Base-by-base conservation (phyloP, 2,797 vertebrate species). In the Caiman crocodilus region DNA sequence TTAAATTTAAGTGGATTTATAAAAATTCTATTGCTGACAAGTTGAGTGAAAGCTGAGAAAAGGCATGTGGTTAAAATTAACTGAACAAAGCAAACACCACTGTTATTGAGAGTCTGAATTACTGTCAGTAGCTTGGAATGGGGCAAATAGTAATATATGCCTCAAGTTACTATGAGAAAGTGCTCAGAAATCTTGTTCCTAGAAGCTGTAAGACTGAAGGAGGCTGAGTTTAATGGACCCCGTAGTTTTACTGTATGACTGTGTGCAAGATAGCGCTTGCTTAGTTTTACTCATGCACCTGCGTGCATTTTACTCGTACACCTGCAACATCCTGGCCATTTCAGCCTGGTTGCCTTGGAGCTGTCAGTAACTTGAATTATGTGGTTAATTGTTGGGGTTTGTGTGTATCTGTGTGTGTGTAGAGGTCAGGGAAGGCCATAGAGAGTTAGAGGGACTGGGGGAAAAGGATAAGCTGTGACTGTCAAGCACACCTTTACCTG, bases 11-110 rank as follows among this genome's bases (percentile, higher is more conserved):
- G 69, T 85, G 56, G 28, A 57, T 89, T 94, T 81, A 57, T 75
- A 84, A 61, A 61, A 74, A 63, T 83, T 94, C 23, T 56, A 88
- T 56, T 73, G 84, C 77, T 95, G 92, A 89, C 77, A 96, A 85
- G 85, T 64, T 74, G 83, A 85, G 65, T 76, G 82, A 90, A 90
- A 90, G 74, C 84, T 90, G 84, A 96, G 17, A 64, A 90, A 88
- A 92, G 75, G 16, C 30, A 88, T 2, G 11, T 93, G 83, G 84
- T 83, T 76, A 83, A 95, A 92, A 92, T 92, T 65, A 92, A 50
- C 57, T 87, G 79, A 90, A 89, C 74, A 88, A 90, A 92, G 56
- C 75, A 92, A 94, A 88, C 77, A 63, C 25, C 11, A 6, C 85
- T 90, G 35, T 14, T 90, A 94, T 86, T 83, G 79, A 93, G 56